Base-by-base conservation (phyloP, 1,140 invertebrate species). In the Platyscapa corneri region DNA sequence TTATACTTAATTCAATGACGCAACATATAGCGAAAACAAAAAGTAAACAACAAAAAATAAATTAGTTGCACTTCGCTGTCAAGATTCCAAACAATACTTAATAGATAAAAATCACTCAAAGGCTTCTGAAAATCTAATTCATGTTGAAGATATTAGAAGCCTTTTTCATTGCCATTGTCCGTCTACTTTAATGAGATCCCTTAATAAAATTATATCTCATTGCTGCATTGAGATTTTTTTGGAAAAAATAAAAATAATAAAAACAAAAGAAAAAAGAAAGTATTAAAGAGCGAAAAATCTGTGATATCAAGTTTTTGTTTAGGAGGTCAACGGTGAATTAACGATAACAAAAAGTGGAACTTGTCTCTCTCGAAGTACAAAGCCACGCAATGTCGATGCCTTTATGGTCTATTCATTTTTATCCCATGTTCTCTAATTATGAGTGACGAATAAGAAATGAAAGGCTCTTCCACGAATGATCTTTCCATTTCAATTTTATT, bases 341-440 rank as follows among this genome's bases (percentile, higher is more conserved):
- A 84, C 65, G 49, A 74, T 80, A 65, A 74, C 77, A 72, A 78
- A 70, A 78, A 84, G 75, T 84, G 65, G 46, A 74, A 80, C n/a
- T 79, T 39, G 34, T 74, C 49, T 76, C 27, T 79, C 65, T 49
- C 46, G 37, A 72, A 78, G 80, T 75, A 60, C 46, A 34, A 86
- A 82, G 80, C 65, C 75, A 82, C 72, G 67, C 75, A 72, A 56
- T 42, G 1, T 65, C 39, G 78, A 65, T 30, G 16, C 18, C 23
- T 56, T 46, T 5, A 5, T 12, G 42, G 6, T 6, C n/a, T 77
- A 18, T 32, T 34, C 49, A 46, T 20, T 0, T 76, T n/a, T n/a
- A 42, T 10, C 5, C 34, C 32, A 5, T 18, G 0, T 23, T 37
- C 56, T 42, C 20, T 34, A 53, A 49, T 72, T 23, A 16, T 46